Evolutionary conservation across 2,113 vertebrate genomes (phyloP).

Genomic region (Rhabdornis inornatus): DNA sequence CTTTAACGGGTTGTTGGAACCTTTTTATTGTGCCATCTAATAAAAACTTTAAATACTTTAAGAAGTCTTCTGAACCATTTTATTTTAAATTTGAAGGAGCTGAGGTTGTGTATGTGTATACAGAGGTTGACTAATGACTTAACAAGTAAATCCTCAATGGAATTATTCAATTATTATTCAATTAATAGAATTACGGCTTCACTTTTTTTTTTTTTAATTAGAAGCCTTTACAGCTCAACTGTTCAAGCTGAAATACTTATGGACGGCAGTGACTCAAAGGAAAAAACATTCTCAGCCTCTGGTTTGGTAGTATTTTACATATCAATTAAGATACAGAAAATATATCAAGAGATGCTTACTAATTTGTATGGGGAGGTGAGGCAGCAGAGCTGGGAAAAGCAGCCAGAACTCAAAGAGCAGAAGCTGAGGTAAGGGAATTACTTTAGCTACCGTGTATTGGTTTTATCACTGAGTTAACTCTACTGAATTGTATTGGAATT

Average conservation of each 20-base stretch:
- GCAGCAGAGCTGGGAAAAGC: not conserved
- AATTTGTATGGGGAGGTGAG: not conserved
- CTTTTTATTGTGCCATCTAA: not conserved
- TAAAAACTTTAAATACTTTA: not conserved
- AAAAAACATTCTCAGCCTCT: not conserved
- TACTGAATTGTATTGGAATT: not conserved
- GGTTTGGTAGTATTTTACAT: not conserved
- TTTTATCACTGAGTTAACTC: not conserved
- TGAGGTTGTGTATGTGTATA: not conserved
- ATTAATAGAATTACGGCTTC: not conserved
- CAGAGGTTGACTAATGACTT: not conserved
- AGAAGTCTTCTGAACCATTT: not conserved
- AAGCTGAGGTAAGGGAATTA: not conserved
- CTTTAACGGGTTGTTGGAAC: not conserved
- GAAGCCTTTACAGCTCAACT: not conserved
- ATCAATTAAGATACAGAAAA: not conserved
- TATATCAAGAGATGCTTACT: not conserved
- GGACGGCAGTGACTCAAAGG: not conserved
- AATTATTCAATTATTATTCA: not conserved
- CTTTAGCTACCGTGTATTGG: not conserved
- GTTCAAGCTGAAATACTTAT: not conserved
- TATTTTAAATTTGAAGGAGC: not conserved
- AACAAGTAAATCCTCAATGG: not conserved
- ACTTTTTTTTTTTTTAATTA: not conserved
- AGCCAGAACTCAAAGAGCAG: not conserved